phyloP scores from a whole-genome alignment of 2,113 vertebrate genomes.

The Pongo abelii region DNA sequence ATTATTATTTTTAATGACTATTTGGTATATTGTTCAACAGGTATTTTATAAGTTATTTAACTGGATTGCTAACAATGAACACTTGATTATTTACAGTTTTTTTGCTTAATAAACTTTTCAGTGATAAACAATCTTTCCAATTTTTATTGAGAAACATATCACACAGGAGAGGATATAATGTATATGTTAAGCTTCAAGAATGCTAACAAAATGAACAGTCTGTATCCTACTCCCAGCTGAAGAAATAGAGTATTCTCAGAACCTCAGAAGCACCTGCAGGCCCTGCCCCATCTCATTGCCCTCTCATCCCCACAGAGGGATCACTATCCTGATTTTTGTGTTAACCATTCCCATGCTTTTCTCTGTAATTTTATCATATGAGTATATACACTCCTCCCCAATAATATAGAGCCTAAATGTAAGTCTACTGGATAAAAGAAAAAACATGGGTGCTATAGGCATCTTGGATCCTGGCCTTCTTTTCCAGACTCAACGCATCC shows the following conservation, averaged over 20 bases:
- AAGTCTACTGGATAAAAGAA: neutral
- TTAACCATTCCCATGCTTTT: neutral
- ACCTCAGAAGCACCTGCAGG: neutral
- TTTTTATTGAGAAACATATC: neutral
- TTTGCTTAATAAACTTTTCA: neutral
- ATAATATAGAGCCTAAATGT: neutral
- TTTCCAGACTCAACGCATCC: neutral
- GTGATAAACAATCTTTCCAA: neutral
- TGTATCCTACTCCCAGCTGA: neutral
- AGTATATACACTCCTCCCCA: neutral
- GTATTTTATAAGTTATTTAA: neutral
- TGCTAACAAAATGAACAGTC: neutral
- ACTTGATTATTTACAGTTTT: neutral
- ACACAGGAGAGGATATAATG: neutral
- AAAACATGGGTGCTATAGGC: neutral
- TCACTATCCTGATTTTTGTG: neutral
- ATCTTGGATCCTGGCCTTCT: neutral
- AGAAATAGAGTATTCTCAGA: neutral
- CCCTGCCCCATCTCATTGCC: neutral
- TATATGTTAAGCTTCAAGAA: neutral
- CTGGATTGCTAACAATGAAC: neutral
- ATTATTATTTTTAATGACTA: neutral
- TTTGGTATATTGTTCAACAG: neutral
- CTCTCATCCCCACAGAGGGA: neutral
- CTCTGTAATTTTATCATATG: neutral